phyloP scores from a whole-genome alignment of 64 coral and sea anemone species.

The Actinia tenebrosa region DNA sequence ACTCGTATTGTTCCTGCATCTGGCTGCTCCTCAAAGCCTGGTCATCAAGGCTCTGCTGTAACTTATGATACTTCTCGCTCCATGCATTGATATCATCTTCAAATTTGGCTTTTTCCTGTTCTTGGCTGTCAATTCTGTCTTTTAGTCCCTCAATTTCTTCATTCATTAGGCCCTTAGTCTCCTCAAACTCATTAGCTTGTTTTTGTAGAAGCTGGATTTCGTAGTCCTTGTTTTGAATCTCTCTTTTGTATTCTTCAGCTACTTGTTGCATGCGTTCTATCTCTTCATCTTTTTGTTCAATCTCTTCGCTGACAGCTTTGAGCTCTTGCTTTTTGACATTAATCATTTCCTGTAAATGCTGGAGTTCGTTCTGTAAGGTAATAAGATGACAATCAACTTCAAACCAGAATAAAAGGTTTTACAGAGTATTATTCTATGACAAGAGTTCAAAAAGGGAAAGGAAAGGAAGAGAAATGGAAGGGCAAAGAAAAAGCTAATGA shows the following conservation, averaged over 20 bases:
- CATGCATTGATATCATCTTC: background rate
- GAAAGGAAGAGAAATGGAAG: too few relatives aligned
- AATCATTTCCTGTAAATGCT: background rate
- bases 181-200: background rate
- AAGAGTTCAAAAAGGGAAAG: too few relatives aligned
- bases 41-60: conserved; percentile 42
- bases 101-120: background rate
- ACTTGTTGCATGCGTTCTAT: background rate
- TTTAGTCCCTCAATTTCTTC: conserved; percentile 1
- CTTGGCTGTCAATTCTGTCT: background rate
- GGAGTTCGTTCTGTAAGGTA: background rate
- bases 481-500: too few relatives aligned
- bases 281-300: conserved; percentile 26
- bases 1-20: conserved; percentile 45
- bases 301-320: background rate
- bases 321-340: background rate
- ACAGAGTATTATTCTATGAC: too few relatives aligned
- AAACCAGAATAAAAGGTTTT: too few relatives aligned
- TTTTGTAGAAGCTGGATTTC: background rate
- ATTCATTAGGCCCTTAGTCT: background rate
- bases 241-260: background rate
- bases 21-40: conserved; percentile 25
- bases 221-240: background rate
- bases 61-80: conserved; percentile 1
- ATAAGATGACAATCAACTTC: background rate